Evolutionary conservation across 35 echinoderm and acorn worm species (phyloP).

Genomic region (Strongylocentrotus purpuratus): DNA sequence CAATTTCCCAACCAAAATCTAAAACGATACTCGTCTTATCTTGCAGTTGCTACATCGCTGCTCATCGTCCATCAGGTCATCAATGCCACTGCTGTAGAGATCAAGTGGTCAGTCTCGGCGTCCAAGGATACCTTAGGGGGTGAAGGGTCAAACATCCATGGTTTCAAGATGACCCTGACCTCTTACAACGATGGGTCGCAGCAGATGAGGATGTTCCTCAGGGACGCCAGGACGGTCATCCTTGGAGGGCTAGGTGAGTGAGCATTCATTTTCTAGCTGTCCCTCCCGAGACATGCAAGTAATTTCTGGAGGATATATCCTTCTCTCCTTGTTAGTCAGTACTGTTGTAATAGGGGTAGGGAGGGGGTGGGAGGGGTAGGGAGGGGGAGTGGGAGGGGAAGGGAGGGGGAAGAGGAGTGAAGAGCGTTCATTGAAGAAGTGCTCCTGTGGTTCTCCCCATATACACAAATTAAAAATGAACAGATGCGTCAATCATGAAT

Average conservation of each 20-base stretch:
- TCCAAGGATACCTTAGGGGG: not conserved
- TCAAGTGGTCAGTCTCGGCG: not conserved
- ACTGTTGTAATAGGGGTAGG: too few species aligned
- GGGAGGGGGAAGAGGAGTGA: too few species aligned
- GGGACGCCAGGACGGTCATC: not conserved
- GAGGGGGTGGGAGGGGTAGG: too few species aligned
- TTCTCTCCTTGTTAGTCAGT: too few species aligned
- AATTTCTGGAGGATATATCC: too few species aligned
- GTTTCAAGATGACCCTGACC: constrained; percentile 26
- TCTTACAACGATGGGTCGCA: not conserved
- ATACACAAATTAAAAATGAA: too few species aligned
- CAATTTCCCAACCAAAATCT: not conserved
- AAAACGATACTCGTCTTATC: not conserved
- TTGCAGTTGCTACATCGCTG: not conserved
- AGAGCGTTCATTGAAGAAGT: too few species aligned
- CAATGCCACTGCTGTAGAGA: constrained; percentile 30
- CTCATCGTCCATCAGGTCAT: not conserved
- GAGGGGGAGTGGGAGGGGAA: too few species aligned
- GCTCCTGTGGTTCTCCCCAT: too few species aligned
- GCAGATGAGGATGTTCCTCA: constrained; percentile 15
- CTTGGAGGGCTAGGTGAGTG: not conserved
- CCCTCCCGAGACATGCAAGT: too few species aligned
- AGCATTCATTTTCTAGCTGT: too few species aligned
- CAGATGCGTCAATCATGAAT: too few species aligned
- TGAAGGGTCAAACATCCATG: not conserved